A percentile compares a stretch with the other conserved stretches of the same genome.
phyloP scores from a whole-genome alignment of 1,140 invertebrate genomes.

The Chymomyza costata region DNA sequence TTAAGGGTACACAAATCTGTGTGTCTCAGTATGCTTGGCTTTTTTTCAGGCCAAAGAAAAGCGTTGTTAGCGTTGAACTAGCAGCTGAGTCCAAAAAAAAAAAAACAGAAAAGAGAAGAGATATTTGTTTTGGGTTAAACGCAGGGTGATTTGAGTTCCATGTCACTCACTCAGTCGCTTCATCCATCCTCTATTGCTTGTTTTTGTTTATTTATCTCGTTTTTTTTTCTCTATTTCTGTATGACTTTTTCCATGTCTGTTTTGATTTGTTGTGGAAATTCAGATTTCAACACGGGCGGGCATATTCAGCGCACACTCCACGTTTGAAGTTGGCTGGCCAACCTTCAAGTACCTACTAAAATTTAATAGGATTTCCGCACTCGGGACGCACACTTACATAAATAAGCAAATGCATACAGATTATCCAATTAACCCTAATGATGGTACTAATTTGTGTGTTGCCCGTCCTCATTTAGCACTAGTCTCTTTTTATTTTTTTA shows the following conservation, averaged over 20 bases:
- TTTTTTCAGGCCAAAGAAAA: constrained; percentile 28
- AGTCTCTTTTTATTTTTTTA: too few relatives aligned
- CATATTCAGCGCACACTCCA: constrained; percentile 4
- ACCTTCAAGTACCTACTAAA: constrained; percentile 50
- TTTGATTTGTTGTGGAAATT: constrained; percentile 72
- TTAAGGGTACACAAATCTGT: too few relatives aligned
- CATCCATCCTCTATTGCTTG: constrained; percentile 3
- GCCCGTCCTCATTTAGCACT: too few relatives aligned
- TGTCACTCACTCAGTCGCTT: too few relatives aligned
- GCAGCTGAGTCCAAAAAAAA: too few relatives aligned
- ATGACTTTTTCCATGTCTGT: constrained; percentile 47
- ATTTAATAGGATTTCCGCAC: constrained; percentile 71
- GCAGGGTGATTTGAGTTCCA: constrained; percentile 28
- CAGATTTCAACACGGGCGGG: constrained; percentile 45
- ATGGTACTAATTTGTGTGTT: too few relatives aligned
- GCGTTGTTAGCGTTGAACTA: too few relatives aligned
- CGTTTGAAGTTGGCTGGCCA: constrained; percentile 28
- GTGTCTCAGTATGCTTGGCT: too few relatives aligned
- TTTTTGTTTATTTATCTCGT: constrained; percentile 13
- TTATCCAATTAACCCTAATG: too few relatives aligned
- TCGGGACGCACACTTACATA: constrained; percentile 56
- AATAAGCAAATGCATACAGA: constrained; percentile 40
- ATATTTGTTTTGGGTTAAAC: constrained; percentile 55
- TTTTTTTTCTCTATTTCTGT: constrained; percentile 43
- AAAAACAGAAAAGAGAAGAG: too few relatives aligned